Base-by-base conservation (phyloP, 1,140 invertebrate species). In the Epicauta chinensis region DNA sequence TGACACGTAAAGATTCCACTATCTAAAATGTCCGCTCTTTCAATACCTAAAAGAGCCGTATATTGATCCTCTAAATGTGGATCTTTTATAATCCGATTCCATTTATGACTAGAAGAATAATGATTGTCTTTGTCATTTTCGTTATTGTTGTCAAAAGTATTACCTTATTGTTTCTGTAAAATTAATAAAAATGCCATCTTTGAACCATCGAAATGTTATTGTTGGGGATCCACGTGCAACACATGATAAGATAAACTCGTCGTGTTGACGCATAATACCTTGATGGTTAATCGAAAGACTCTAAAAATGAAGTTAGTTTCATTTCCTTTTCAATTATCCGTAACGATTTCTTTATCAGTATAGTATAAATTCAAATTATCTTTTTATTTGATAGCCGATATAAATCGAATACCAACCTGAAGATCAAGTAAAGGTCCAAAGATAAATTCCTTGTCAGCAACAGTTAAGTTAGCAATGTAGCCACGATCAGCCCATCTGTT, bases 201-300 rank as follows among this genome's bases (percentile, higher is more conserved):
- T 91, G 73, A 82, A 88, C 87, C 87, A 91, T 29, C 78, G 77
- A 64, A 89, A 89, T 29, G 75, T 77, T 62, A 86, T 83, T 31
- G 77, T 74, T 2, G 82, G 78, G 46, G 85, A 87, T 52, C 86
- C 87, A 60, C 86, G 81, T 30, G 86, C 85, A 38, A 80, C 74
- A 62, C 87, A 91, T 39, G 82, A 84, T 56, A 91, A 71, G 57
- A 83, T 80, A 58, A 89, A 87, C 63, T 86, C 81, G 53, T 84
- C 84, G 12, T 80, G 81, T 63, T 86, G 78, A 64, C 82, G 81
- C 50, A 89, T 80, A 56, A 81, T 75, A 35, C 77, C 74, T 32
- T 73, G 70, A 66, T 81, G 78, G 71, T 81, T 82, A 45, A 82
- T 72, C 51, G 73, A 75, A 52, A 84, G 65, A 39, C 76, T 74